Percentiles rank a stretch among this genome's conserved stretches.
These are phyloP conservation scores for Subanguina moxae DNA, from an alignment of 1,140 invertebrate species.

Conservation along the genomic window DNA sequence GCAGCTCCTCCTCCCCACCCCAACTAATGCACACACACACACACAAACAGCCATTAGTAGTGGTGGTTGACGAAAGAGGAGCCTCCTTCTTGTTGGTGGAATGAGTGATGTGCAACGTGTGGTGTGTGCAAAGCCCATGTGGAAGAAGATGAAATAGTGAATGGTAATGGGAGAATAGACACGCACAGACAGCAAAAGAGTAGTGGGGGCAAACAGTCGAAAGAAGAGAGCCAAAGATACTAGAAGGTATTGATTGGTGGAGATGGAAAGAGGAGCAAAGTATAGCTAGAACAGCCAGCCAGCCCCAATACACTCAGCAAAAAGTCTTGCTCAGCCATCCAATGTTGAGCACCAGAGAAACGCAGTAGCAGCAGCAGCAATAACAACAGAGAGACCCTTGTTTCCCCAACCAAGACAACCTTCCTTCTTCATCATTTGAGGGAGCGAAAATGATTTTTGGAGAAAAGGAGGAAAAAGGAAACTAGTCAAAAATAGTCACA, in stretches of 20 bases:
- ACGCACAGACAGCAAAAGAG: neutral
- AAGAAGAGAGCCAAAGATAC: neutral
- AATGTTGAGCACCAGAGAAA: neutral
- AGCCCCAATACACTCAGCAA: neutral
- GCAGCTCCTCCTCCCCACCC: neutral
- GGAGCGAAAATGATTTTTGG: neutral
- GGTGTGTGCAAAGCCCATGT: neutral
- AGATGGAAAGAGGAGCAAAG: conserved; percentile 16
- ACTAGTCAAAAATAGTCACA: neutral
- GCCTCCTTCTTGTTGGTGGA: neutral
- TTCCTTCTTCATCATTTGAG: neutral
- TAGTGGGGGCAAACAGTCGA: neutral
- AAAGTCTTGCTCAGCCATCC: neutral
- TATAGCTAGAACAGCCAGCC: conserved; percentile 4
- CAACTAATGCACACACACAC: neutral
- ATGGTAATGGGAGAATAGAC: neutral
- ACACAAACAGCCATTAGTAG: neutral
- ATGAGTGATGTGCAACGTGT: neutral
- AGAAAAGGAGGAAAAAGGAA: conserved; percentile 20
- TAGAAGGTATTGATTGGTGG: conserved; percentile 6
- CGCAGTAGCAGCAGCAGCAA: neutral
- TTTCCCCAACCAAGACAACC: conserved; percentile 1
- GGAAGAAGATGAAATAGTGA: conserved; percentile 1
- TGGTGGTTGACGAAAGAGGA: neutral
- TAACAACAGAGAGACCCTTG: neutral